These are phyloP conservation scores for Aradus depressus DNA, from an alignment of 2,888 invertebrate species.

Conservation along the genomic window DNA sequence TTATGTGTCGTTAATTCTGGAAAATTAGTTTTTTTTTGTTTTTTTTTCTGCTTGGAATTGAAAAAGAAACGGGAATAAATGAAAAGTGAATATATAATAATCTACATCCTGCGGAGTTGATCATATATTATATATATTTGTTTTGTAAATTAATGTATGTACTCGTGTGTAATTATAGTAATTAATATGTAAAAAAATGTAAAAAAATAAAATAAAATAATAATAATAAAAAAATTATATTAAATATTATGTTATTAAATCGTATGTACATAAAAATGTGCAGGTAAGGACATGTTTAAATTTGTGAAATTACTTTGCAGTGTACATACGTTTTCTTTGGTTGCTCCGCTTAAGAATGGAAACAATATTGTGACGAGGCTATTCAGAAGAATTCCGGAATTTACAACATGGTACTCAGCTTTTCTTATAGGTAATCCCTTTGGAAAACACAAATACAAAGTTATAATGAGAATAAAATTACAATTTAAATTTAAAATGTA, in stretches of 20 bases:
- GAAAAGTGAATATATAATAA: no score
- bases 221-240: neutral
- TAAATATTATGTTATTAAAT: neutral
- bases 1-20: no score
- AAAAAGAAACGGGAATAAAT: no score
- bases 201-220: neutral
- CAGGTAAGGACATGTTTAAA: neutral
- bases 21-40: no score
- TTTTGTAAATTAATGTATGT: no score
- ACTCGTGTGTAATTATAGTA: no score
- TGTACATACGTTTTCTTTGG: conserved; percentile 28
- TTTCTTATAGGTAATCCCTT: conserved; percentile 27
- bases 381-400: conserved; percentile 27
- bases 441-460: conserved; percentile 9
- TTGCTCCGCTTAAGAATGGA: conserved; percentile 29
- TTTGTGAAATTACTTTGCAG: neutral
- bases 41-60: no score
- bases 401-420: conserved; percentile 29
- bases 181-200: no score
- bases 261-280: neutral
- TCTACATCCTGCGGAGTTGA: no score
- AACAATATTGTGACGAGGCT: conserved; percentile 28
- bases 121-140: no score
- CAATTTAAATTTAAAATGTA: neutral
- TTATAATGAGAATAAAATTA: neutral